These are phyloP conservation scores for Alviniconcha strummeri DNA, from an alignment of 2,888 invertebrate genomes.

Conservation along the genomic window DNA sequence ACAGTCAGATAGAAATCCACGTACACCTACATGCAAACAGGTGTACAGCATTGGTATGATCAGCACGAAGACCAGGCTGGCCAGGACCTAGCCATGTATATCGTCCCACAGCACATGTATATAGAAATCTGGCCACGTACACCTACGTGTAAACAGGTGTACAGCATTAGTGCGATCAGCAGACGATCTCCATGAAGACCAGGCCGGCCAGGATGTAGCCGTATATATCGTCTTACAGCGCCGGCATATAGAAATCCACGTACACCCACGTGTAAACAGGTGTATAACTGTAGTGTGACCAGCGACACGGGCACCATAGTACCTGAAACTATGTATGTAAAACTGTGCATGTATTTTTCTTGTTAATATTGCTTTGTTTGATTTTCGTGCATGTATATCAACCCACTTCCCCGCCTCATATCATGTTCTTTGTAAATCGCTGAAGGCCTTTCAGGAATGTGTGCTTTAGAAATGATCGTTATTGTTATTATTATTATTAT, in stretches of 20 bases:
- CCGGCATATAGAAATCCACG: slow-evolving; percentile 59
- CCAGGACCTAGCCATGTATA: slow-evolving; percentile 43
- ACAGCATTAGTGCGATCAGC: slow-evolving; percentile 1
- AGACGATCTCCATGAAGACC: slow-evolving; percentile 43
- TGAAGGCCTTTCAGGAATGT: no score
- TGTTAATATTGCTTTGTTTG: no score
- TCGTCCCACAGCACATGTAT: slow-evolving; percentile 70
- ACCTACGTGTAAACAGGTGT: not conserved
- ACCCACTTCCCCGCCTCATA: no score
- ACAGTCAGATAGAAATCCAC: slow-evolving; percentile 60
- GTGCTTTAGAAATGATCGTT: no score
- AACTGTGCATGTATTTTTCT: no score
- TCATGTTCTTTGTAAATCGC: no score
- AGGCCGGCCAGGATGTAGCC: slow-evolving; percentile 50
- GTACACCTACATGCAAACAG: slow-evolving; percentile 37
- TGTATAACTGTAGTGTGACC: no score
- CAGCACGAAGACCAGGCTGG: slow-evolving; percentile 51
- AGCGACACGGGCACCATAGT: no score
- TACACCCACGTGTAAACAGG: slow-evolving; percentile 36
- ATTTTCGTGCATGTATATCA: no score
- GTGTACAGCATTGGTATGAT: no score
- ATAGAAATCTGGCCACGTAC: slow-evolving; percentile 56
- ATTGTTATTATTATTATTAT: no score
- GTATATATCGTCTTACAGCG: slow-evolving; percentile 70
- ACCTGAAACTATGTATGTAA: no score